These are phyloP conservation scores for Melanocharis versteri DNA, from an alignment of 2,113 vertebrate species.

Conservation along the genomic window DNA sequence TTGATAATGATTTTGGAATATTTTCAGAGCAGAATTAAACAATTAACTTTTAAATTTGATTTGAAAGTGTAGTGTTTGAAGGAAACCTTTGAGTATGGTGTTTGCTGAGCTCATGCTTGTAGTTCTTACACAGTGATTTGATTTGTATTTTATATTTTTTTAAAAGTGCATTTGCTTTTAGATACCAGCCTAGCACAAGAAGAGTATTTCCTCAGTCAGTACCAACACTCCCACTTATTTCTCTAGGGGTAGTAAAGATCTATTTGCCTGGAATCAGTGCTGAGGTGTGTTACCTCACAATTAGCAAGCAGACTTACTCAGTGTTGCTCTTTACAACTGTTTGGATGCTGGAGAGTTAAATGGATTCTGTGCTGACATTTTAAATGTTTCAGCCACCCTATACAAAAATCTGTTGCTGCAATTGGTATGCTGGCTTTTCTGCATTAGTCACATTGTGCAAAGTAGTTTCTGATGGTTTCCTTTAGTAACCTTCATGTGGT, in stretches of 20 bases:
- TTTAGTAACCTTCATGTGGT: neutral
- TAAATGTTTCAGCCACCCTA: neutral
- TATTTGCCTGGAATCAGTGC: neutral
- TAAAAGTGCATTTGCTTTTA: neutral
- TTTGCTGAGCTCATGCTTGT: neutral
- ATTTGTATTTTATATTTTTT: neutral
- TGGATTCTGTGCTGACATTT: neutral
- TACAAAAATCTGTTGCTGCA: neutral
- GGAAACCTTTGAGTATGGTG: neutral
- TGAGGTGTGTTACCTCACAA: neutral
- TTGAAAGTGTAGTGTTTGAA: neutral
- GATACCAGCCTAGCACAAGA: neutral
- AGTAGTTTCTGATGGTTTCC: neutral
- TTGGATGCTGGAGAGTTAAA: neutral
- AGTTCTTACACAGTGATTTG: neutral
- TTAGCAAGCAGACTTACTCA: neutral
- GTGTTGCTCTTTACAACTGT: neutral
- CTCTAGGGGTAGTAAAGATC: neutral
- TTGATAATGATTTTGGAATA: neutral
- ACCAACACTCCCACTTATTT: neutral
- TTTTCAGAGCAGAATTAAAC: conserved; percentile 36
- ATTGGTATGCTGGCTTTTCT: neutral
- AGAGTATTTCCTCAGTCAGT: neutral
- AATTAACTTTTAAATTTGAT: neutral
- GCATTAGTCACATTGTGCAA: neutral